phyloP scores from a whole-genome alignment of 2,888 invertebrate genomes.

The Sarcophaga subvicina region DNA sequence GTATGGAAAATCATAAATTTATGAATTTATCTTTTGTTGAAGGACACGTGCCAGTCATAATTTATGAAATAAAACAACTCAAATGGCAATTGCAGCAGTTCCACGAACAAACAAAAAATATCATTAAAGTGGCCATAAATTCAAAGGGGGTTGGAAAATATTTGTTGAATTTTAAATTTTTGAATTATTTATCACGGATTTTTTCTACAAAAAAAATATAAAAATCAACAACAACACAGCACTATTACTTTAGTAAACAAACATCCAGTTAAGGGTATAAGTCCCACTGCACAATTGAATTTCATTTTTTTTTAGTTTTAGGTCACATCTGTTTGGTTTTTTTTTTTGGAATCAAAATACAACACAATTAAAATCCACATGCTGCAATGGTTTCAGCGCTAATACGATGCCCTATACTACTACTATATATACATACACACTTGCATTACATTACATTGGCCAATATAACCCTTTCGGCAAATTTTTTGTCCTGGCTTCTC shows the following conservation, averaged over 20 bases:
- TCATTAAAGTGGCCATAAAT: neutral
- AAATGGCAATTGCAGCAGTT: conserved; percentile 37
- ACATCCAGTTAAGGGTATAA: neutral
- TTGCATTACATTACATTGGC: no score
- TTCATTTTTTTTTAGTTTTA: neutral
- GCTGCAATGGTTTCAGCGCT: conserved; percentile 47
- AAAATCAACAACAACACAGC: neutral
- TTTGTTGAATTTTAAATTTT: conserved; percentile 24
- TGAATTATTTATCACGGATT: conserved; percentile 19
- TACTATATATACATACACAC: no score
- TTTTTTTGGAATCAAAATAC: conserved; percentile 1
- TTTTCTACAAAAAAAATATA: neutral
- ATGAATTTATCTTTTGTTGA: conserved; percentile 61
- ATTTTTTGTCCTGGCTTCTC: no score
- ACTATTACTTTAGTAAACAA: neutral
- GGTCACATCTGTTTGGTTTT: conserved; percentile 42
- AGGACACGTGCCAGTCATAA: conserved; percentile 67
- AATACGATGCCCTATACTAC: neutral
- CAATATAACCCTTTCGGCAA: no score
- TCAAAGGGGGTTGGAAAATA: neutral
- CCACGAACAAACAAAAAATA: conserved; percentile 9
- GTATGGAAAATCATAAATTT: conserved; percentile 33
- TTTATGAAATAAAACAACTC: conserved; percentile 37
- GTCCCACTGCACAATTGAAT: no score
- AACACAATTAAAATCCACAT: conserved; percentile 64